These are phyloP conservation scores for Xiphophorus maculatus DNA, from an alignment of 2,113 vertebrate genomes.

Conservation along the genomic window DNA sequence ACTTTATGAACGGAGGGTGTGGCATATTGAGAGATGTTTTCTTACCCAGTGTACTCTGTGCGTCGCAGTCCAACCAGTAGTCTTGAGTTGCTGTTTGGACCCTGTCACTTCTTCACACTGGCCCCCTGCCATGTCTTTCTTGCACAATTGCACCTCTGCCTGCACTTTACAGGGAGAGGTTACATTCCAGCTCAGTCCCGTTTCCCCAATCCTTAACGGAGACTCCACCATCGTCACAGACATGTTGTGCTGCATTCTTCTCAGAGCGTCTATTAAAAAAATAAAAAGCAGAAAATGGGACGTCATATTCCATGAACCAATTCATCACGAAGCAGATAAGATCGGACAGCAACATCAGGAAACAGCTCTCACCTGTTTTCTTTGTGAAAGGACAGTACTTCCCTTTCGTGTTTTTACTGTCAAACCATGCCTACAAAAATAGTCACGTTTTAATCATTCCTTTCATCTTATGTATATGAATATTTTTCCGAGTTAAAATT, in stretches of 20 bases:
- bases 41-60: conserved; percentile 61
- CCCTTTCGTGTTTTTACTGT: neutral
- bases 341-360: neutral
- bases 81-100: conserved; percentile 49
- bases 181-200: conserved; percentile 70
- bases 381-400: conserved; percentile 69
- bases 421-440: conserved; percentile 66
- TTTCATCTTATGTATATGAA: neutral
- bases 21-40: neutral
- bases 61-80: conserved; percentile 38
- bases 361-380: conserved; percentile 53
- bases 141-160: conserved; percentile 77
- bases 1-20: neutral
- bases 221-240: conserved; percentile 59
- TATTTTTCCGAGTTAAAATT: neutral
- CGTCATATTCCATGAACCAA: too few relatives aligned
- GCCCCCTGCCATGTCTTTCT: conserved; percentile 31
- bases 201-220: neutral
- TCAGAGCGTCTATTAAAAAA: conserved; percentile 31
- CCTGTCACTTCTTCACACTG: conserved; percentile 61
- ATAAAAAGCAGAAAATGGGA: neutral
- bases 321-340: neutral
- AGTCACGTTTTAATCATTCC: neutral
- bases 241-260: conserved; percentile 61
- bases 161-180: conserved; percentile 72